Evolutionary conservation across 2,797 vertebrate genomes (phyloP).

Genomic region (Alcedo atthis): DNA sequence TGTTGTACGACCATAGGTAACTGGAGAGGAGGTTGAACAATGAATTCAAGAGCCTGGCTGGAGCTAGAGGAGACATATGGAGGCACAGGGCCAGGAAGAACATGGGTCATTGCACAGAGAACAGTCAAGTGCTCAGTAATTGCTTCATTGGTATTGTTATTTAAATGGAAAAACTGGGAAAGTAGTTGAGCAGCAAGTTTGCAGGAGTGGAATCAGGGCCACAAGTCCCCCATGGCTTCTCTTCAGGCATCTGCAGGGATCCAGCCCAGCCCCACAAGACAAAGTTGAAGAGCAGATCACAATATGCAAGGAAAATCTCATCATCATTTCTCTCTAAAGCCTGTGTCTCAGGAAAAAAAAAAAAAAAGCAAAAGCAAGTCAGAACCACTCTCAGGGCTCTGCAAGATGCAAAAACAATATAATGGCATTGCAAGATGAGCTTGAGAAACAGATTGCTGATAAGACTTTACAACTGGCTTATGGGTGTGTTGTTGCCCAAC

Average conservation of each 20-base stretch:
- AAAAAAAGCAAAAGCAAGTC: neutral
- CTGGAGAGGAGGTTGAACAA: neutral
- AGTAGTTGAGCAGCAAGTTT: neutral
- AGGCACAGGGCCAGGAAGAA: neutral
- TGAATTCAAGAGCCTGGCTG: neutral
- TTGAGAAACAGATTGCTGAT: slow-evolving; percentile 12
- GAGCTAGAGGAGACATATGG: neutral
- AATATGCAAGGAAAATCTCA: neutral
- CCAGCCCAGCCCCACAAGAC: neutral
- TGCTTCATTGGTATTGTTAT: neutral
- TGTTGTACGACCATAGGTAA: neutral
- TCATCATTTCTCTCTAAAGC: neutral
- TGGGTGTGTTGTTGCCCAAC: neutral
- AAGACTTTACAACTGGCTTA: neutral
- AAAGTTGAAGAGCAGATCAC: neutral
- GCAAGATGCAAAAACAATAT: neutral
- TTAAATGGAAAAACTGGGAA: neutral
- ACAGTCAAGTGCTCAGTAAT: neutral
- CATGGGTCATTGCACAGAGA: neutral
- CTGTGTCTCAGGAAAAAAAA: neutral
- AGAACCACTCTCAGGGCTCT: neutral
- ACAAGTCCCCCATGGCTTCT: neutral
- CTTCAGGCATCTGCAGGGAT: neutral
- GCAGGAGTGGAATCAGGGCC: neutral
- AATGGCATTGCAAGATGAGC: neutral